These are phyloP conservation scores for Pachyseris speciosa DNA, from an alignment of 64 coral and sea anemone species.

Conservation along the genomic window DNA sequence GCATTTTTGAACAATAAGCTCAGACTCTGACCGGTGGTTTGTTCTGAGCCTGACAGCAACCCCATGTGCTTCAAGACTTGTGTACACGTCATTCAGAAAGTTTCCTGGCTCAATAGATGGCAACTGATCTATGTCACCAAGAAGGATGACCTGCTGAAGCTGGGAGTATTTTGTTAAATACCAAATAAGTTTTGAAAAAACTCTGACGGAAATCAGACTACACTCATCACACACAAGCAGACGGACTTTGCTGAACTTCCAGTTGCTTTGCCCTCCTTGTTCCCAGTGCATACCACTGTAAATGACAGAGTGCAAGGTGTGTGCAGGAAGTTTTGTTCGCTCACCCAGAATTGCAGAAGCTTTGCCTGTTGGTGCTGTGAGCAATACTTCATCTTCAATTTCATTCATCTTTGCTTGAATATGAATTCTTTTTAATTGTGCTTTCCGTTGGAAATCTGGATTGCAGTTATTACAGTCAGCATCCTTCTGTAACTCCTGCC, in stretches of 20 bases:
- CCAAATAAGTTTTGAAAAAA: constrained; percentile 44
- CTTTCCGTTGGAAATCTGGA: too few relatives aligned
- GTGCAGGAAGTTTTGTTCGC: constrained; percentile 9
- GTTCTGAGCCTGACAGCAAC: constrained; percentile 6
- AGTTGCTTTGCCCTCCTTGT: background rate
- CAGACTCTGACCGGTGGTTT: constrained; percentile 61
- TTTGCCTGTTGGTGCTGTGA: constrained; percentile 74
- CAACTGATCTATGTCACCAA: constrained; percentile 60
- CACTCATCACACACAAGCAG: constrained; percentile 75
- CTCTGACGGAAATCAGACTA: constrained; percentile 55
- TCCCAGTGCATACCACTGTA: constrained; percentile 38
- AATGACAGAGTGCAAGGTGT: constrained; percentile 69
- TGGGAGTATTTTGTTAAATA: background rate
- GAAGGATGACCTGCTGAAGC: constrained; percentile 54
- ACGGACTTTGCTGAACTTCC: constrained; percentile 54
- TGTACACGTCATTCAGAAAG: constrained; percentile 49
- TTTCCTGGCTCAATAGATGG: constrained; percentile 80
- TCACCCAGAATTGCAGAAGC: constrained; percentile 63
- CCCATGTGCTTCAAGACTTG: constrained; percentile 2
- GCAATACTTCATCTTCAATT: constrained; percentile 39
- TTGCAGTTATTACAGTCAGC: too few relatives aligned
- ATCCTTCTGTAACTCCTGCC: too few relatives aligned
- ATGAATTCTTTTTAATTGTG: background rate
- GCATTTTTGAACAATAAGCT: constrained; percentile 76
- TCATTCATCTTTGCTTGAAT: background rate